Percentiles rank a stretch among this genome's conserved stretches.
Evolutionary conservation across 2,888 invertebrate genomes (phyloP).

Genomic region (Scaptodrosophila latifasciaeformis): DNA sequence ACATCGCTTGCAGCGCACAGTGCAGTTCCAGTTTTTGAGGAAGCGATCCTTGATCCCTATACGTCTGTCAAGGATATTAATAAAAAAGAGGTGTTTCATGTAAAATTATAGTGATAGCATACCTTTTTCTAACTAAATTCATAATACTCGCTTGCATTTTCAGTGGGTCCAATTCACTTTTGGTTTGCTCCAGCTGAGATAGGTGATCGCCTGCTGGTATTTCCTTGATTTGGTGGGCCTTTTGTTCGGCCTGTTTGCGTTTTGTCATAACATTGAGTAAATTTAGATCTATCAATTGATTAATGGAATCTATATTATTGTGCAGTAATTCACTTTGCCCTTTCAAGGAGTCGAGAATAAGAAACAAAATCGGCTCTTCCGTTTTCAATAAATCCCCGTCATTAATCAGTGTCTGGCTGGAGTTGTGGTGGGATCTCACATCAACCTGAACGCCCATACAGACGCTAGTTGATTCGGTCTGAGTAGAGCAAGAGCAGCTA

Average conservation of each 20-base stretch:
- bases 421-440: not conserved
- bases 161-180: too few species aligned
- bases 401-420: conserved; percentile 26
- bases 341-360: conserved; percentile 19
- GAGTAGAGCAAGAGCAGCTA: not conserved
- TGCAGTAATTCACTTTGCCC: conserved; percentile 20
- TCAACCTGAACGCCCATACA: conserved; percentile 18
- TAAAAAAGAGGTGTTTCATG: too few species aligned
- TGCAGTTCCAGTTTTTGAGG: conserved; percentile 6
- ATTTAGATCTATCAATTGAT: conserved; percentile 30
- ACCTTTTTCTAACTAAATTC: too few species aligned
- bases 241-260: not conserved
- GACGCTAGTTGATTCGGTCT: not conserved
- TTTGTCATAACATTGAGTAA: conserved; percentile 2
- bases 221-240: too few species aligned
- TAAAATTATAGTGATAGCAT: too few species aligned
- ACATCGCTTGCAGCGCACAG: conserved; percentile 12
- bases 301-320: conserved; percentile 19
- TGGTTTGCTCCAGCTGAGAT: too few species aligned
- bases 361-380: not conserved
- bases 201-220: too few species aligned
- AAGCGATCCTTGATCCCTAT: not conserved
- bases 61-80: too few species aligned
- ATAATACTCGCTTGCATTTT: too few species aligned
- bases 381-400: conserved; percentile 10